These are phyloP conservation scores for Lethrus apterus DNA, from an alignment of 1,140 invertebrate genomes.

Conservation along the genomic window DNA sequence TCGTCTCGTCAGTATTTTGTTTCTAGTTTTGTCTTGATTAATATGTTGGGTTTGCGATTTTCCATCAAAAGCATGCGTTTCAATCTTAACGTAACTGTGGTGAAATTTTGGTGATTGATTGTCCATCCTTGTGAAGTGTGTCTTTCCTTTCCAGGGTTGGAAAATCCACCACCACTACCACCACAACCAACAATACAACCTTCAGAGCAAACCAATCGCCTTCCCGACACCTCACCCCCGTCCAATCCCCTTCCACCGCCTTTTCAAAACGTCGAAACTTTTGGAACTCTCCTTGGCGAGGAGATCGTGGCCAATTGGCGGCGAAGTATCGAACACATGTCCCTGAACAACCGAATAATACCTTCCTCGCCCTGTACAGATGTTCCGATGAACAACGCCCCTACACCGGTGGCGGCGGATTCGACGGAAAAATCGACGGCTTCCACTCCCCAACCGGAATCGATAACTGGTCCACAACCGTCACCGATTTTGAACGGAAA, in stretches of 20 bases:
- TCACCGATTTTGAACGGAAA: constrained; percentile 36
- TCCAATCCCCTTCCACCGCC: constrained; percentile 48
- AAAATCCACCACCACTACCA: constrained; percentile 36
- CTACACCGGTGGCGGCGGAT: constrained; percentile 39
- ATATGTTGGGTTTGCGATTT: too few species aligned
- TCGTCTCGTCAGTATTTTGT: too few species aligned
- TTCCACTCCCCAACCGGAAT: constrained; percentile 37
- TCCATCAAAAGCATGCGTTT: too few species aligned
- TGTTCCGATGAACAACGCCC: constrained; percentile 36
- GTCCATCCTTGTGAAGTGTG: too few species aligned
- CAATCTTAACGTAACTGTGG: too few species aligned
- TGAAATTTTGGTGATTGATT: too few species aligned
- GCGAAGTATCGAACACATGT: constrained; percentile 58
- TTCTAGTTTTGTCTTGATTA: too few species aligned
- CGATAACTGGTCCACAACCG: constrained; percentile 23
- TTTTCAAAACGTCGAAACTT: constrained; percentile 62
- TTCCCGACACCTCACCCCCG: constrained; percentile 40
- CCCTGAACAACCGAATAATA: constrained; percentile 38
- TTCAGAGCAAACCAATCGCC: constrained; percentile 32
- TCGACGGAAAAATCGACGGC: constrained; percentile 38
- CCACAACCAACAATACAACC: constrained; percentile 34
- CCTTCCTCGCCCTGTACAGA: constrained; percentile 25
- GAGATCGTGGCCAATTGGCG: constrained; percentile 73
- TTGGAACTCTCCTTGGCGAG: constrained; percentile 63
- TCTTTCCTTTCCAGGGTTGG: constrained; percentile 37